phyloP scores from a whole-genome alignment of 2,113 vertebrate species.

The Empidonax traillii region DNA sequence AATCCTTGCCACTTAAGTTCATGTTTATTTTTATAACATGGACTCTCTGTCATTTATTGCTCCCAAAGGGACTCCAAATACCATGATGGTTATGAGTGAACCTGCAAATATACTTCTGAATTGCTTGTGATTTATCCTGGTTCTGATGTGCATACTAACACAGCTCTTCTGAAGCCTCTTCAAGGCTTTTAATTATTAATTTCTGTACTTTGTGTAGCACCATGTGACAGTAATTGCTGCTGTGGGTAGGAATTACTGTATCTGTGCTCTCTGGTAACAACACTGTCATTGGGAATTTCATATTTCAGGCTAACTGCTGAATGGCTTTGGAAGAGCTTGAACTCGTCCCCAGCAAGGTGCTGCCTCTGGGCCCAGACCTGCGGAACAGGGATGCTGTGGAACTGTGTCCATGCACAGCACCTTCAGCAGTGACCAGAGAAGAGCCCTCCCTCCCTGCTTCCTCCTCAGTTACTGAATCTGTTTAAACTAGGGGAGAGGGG shows the following conservation, averaged over 20 bases:
- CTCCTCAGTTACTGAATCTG: slow-evolving; percentile 64
- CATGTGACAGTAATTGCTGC: slow-evolving; percentile 23
- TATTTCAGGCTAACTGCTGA: not conserved
- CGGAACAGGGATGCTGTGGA: accelerated
- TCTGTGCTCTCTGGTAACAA: not conserved
- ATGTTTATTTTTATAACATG: slow-evolving; percentile 78
- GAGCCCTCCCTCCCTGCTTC: not conserved
- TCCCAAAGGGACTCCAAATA: slow-evolving; percentile 58
- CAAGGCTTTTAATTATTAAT: slow-evolving; percentile 69
- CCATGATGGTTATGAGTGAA: slow-evolving; percentile 43
- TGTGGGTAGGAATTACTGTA: not conserved
- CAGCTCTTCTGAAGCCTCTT: slow-evolving; percentile 17
- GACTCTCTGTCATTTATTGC: slow-evolving; percentile 71
- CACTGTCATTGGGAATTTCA: not conserved
- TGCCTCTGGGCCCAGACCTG: not conserved
- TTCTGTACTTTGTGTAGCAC: slow-evolving; percentile 34
- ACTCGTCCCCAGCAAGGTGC: not conserved
- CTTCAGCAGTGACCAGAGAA: not conserved
- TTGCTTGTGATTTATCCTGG: slow-evolving; percentile 66
- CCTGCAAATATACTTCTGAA: slow-evolving; percentile 61
- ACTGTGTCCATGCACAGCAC: not conserved
- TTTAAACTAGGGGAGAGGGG: slow-evolving; percentile 76
- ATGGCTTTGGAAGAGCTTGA: not conserved
- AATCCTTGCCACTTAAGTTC: slow-evolving; percentile 77
- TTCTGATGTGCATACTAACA: slow-evolving; percentile 30